Percentiles rank a stretch among this genome's conserved stretches.
These are phyloP conservation scores for Melanogrammus aeglefinus DNA, from an alignment of 2,797 vertebrate species.

Conservation along the genomic window DNA sequence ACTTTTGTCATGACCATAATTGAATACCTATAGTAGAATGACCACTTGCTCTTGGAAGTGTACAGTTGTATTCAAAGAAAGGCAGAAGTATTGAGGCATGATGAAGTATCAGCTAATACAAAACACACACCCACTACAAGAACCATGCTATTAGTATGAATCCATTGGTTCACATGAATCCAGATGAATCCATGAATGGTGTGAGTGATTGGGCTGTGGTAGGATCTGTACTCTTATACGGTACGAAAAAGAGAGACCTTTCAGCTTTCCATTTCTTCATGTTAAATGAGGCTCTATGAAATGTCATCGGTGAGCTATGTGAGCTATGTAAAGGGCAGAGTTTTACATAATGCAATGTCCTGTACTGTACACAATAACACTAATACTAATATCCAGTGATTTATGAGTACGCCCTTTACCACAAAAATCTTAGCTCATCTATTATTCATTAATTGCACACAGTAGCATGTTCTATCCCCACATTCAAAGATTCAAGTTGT, in stretches of 20 bases:
- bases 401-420: background rate
- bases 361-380: constrained; percentile 1
- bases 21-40: background rate
- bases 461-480: background rate
- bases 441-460: background rate
- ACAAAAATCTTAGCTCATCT: background rate
- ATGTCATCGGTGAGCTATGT: background rate
- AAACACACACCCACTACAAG: background rate
- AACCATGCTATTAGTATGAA: too few species aligned
- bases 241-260: background rate
- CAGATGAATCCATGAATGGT: too few species aligned
- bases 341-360: background rate
- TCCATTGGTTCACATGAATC: too few species aligned
- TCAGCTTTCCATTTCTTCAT: background rate
- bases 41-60: background rate
- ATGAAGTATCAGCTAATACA: background rate
- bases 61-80: background rate
- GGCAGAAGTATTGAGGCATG: background rate
- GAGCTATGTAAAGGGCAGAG: background rate
- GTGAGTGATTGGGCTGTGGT: background rate
- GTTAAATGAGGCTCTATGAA: background rate
- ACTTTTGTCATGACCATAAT: background rate
- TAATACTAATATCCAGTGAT: background rate
- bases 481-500: background rate
- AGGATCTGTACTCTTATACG: background rate